A percentile compares a stretch with the other conserved stretches of the same genome.
Conservation (phyloP, 2,113 vertebrate species). For the Festucalex cinctus region DNA sequence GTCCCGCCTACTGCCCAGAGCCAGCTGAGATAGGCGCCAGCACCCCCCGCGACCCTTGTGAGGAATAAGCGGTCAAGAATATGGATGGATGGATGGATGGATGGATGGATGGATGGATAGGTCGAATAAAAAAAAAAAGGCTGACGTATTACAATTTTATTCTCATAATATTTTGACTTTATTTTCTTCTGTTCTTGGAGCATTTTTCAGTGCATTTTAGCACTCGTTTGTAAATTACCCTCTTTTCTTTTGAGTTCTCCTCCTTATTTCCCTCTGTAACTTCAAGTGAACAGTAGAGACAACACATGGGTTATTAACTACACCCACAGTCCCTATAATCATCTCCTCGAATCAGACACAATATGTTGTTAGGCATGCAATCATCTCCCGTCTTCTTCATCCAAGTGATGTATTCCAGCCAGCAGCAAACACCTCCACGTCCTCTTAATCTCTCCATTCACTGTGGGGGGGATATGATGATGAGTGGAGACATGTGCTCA, state of each 20-base stretch:
- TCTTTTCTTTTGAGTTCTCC: not conserved
- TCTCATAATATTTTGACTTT: not conserved
- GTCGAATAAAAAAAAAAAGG: too few relatives aligned
- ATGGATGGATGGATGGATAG: too few relatives aligned
- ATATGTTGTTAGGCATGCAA: constrained; percentile 3
- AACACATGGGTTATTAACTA: constrained; percentile 30
- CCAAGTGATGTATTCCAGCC: constrained; percentile 24
- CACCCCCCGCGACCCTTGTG: too few relatives aligned
- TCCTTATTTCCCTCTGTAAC: not conserved
- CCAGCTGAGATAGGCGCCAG: too few relatives aligned
- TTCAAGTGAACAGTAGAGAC: constrained; percentile 14
- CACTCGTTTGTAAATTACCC: not conserved
- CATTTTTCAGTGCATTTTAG: not conserved
- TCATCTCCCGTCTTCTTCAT: constrained; percentile 17
- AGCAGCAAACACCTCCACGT: constrained; percentile 5
- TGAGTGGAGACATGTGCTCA: constrained; percentile 30
- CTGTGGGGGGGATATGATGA: constrained; percentile 29
- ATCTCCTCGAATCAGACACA: constrained; percentile 19
- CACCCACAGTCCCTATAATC: constrained; percentile 22
- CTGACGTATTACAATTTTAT: too few relatives aligned
- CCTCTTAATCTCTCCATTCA: constrained; percentile 13
- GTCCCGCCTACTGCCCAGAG: too few relatives aligned
- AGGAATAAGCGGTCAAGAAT: too few relatives aligned
- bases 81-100: too few relatives aligned
- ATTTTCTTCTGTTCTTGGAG: not conserved